Percentiles rank a stretch among this genome's conserved stretches.
Evolutionary conservation across 2,113 vertebrate genomes (phyloP).

Genomic region (Gallinago media): DNA sequence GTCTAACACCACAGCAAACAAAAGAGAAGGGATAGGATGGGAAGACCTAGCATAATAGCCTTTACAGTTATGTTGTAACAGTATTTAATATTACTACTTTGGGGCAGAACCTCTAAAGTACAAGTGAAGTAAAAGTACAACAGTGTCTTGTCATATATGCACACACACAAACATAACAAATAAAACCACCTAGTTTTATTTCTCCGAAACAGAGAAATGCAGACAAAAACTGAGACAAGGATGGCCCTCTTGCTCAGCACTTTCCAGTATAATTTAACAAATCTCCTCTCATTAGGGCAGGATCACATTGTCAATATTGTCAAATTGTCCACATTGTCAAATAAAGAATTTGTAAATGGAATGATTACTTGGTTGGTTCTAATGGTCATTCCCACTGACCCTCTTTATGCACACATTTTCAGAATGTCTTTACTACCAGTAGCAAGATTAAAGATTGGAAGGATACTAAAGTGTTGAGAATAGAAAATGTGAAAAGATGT

Average conservation of each 20-base stretch:
- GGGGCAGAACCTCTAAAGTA: not conserved
- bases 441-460: not conserved
- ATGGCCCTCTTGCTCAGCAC: not conserved
- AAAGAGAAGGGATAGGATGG: not conserved
- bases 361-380: not conserved
- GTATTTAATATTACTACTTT: not conserved
- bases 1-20: not conserved
- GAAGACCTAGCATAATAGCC: not conserved
- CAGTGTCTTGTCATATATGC: not conserved
- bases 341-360: not conserved
- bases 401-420: not conserved
- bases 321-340: not conserved
- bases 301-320: not conserved
- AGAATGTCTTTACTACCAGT: not conserved
- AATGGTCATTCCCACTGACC: not conserved
- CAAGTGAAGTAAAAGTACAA: not conserved
- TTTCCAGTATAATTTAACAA: not conserved
- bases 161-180: not conserved
- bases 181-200: not conserved
- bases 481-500: not conserved
- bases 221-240: not conserved
- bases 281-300: not conserved
- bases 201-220: not conserved
- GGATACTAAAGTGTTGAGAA: not conserved
- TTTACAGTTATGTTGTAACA: not conserved